Percentiles rank a stretch among this genome's conserved stretches.
Evolutionary conservation across 2,113 vertebrate species (phyloP).

Genomic region (Oreochromis spilurus): DNA sequence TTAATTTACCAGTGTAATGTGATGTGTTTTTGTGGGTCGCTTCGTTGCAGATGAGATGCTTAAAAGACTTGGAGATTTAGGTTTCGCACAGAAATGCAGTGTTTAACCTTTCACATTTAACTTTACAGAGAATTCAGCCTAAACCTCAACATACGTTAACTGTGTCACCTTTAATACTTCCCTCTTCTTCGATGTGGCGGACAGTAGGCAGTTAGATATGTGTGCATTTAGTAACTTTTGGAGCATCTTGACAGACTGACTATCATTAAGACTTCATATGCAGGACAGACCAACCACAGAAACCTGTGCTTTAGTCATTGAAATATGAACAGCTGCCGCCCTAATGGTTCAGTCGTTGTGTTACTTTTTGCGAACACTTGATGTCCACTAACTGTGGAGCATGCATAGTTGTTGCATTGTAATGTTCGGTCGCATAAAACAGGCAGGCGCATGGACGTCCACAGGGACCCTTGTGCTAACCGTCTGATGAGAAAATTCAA

Average conservation of each 20-base stretch:
- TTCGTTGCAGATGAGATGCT: background rate
- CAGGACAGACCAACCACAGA: background rate
- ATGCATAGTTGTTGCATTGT: background rate
- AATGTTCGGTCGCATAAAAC: background rate
- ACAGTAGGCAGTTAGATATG: background rate
- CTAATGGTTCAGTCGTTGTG: background rate
- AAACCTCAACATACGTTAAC: background rate
- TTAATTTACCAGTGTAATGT: constrained; percentile 1
- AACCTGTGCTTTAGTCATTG: background rate
- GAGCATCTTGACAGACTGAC: background rate
- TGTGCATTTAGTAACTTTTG: background rate
- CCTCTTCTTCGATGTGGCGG: background rate
- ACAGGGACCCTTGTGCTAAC: background rate
- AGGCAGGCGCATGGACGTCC: background rate
- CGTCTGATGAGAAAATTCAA: background rate
- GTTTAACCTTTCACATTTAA: background rate
- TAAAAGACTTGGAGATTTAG: background rate
- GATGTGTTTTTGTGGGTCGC: background rate
- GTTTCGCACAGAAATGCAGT: accelerated
- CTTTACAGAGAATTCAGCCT: background rate
- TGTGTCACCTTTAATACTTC: background rate
- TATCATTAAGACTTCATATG: background rate
- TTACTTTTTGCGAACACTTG: background rate
- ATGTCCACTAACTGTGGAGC: background rate
- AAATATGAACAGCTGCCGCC: background rate